phyloP scores from a whole-genome alignment of 2,113 vertebrate species.

The Cyprinus carpio region DNA sequence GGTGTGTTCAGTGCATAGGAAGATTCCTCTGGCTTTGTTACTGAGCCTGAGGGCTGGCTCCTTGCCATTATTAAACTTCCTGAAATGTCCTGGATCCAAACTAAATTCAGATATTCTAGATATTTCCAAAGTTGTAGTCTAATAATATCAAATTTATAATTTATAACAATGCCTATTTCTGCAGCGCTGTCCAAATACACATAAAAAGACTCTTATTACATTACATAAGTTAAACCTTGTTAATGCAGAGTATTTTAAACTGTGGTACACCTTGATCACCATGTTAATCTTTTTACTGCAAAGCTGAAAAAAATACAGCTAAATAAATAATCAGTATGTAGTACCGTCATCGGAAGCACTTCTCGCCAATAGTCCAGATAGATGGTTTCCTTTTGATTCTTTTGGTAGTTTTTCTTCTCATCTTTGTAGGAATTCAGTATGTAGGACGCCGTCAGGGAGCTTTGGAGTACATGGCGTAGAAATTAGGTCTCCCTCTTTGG shows the following conservation, averaged over 20 bases:
- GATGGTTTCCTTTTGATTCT: conserved; percentile 96
- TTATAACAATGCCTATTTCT: neutral
- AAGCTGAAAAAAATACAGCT: neutral
- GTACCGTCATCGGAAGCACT: conserved; percentile 92
- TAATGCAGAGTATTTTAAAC: neutral
- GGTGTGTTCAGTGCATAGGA: neutral
- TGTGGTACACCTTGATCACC: neutral
- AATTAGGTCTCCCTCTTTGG: conserved; percentile 94
- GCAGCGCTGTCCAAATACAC: too few species aligned
- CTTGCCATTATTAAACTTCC: neutral
- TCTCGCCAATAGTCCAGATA: conserved; percentile 97
- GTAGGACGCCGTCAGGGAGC: conserved; percentile 94
- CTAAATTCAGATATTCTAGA: neutral
- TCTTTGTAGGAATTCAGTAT: conserved; percentile 98
- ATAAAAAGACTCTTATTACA: neutral
- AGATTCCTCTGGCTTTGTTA: neutral
- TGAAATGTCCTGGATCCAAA: neutral
- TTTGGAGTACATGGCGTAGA: conserved; percentile 96
- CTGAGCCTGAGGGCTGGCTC: neutral
- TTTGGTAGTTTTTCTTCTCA: conserved; percentile 95
- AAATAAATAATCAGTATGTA: neutral
- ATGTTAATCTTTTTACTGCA: neutral
- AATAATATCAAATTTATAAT: too few species aligned
- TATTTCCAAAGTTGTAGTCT: neutral
- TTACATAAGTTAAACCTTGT: neutral